Percentiles rank a stretch among this genome's conserved stretches.
phyloP scores from a whole-genome alignment of 2,797 vertebrate species.

The Sandelia bainsii region DNA sequence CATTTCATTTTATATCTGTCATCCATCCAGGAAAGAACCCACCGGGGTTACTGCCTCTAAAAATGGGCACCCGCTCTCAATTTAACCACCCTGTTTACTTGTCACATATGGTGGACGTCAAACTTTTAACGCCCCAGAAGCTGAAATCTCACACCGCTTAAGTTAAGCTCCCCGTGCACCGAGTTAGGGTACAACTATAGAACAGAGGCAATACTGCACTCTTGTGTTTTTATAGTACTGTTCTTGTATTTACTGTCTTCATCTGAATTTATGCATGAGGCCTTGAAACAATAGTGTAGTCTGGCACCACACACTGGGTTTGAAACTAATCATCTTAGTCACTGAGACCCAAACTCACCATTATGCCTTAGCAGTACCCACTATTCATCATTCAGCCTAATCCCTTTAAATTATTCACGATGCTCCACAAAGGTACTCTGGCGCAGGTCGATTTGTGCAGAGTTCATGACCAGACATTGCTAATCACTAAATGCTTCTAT shows the following conservation, averaged over 20 bases:
- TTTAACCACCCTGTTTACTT: constrained; percentile 36
- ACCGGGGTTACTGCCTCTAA: background rate
- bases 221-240: constrained; percentile 39
- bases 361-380: constrained; percentile 53
- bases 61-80: constrained; percentile 2
- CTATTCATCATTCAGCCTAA: constrained; percentile 73
- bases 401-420: constrained; percentile 80
- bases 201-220: constrained; percentile 19
- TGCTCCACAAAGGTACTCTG: constrained; percentile 64
- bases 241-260: constrained; percentile 45
- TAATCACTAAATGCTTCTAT: constrained; percentile 67
- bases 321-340: constrained; percentile 72
- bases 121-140: constrained; percentile 34
- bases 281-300: constrained; percentile 55
- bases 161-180: constrained; percentile 35
- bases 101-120: constrained; percentile 36
- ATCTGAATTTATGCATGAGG: constrained; percentile 55
- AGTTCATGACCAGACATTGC: constrained; percentile 69
- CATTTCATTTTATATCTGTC: constrained; percentile 15
- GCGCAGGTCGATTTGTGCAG: constrained; percentile 60
- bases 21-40: background rate
- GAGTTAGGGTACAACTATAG: constrained; percentile 18
- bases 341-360: constrained; percentile 66
- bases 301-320: constrained; percentile 47
- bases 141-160: constrained; percentile 33